phyloP scores from a whole-genome alignment of 2,797 vertebrate genomes.

The Chanos chanos region DNA sequence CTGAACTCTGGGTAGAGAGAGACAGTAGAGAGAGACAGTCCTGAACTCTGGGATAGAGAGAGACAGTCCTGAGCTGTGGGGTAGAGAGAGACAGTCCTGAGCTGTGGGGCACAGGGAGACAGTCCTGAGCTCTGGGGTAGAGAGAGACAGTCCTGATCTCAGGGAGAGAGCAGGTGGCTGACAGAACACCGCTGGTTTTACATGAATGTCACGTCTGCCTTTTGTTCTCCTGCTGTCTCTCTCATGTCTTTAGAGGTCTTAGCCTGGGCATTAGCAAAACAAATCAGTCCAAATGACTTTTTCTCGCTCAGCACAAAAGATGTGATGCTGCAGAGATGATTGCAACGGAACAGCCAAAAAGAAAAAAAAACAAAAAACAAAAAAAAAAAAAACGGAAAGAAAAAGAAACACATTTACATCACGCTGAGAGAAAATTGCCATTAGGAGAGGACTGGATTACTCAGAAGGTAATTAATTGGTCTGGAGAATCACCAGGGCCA shows the following conservation, averaged over 20 bases:
- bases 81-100: too few relatives aligned
- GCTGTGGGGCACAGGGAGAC: too few relatives aligned
- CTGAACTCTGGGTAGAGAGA: too few relatives aligned
- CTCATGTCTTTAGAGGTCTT: constrained; percentile 25
- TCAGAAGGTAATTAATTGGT: constrained; percentile 18
- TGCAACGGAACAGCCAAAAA: constrained; percentile 24
- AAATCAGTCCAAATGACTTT: constrained; percentile 44
- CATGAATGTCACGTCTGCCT: constrained; percentile 34
- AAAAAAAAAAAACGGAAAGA: too few relatives aligned
- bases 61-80: too few relatives aligned
- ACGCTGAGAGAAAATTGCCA: constrained; percentile 38
- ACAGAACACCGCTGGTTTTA: constrained; percentile 37
- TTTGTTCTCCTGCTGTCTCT: constrained; percentile 22
- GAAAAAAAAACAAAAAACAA: too few relatives aligned
- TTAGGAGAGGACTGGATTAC: constrained; percentile 17
- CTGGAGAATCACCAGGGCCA: constrained; percentile 13
- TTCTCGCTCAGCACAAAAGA: constrained; percentile 30
- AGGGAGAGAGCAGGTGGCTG: constrained; percentile 42
- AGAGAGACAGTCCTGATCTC: constrained; percentile 18
- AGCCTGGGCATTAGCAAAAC: constrained; percentile 45
- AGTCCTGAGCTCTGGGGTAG: too few relatives aligned
- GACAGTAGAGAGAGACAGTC: too few relatives aligned
- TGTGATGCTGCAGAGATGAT: constrained; percentile 41
- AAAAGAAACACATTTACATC: constrained; percentile 39
- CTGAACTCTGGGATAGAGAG: too few relatives aligned